Base-by-base conservation (phyloP, 2,113 vertebrate genomes). In the Ovis canadensis region DNA sequence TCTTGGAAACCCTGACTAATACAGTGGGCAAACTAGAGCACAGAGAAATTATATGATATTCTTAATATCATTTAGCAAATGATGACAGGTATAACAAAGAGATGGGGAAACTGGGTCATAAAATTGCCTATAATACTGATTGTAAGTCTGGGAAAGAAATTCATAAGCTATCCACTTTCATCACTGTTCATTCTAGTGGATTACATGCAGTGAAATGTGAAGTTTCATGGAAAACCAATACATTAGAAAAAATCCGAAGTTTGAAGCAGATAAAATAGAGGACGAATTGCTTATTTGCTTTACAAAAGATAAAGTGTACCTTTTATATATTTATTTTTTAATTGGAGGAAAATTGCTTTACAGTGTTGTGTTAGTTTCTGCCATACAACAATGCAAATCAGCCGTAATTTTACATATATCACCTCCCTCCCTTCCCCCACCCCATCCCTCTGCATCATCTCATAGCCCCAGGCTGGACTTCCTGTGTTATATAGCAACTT, bases 81-180 rank as follows among this genome's bases (percentile, higher is more conserved):
- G 10, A 19, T 45, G 43, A 25, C n/a, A 93, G 23, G 1, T 91
- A 48, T 48, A 57, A 64, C 31, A 59, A 16, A 97, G 74, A 95
- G 31, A 74, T 71, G 29, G 25, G 48, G 40, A 91, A 97, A 71
- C 8, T 33, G 10, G 50, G 43, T 67, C 48, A 89, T 54, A 94
- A 60, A 95, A 36, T 94, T 95, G 54, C 48, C 71, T 59, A 90
- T 91, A 92, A 90, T 94, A 90, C 60, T 31, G 59, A 64, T 78
- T 95, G 77, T 43, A 94, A 86, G 40, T 7, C 33, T 25, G 21
- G 10, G 59, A 92, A 93, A 77, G 43, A 81, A 96, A 96, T 89
- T 60, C n/a, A 52, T 83, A 45, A 94, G 57, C 31, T 74, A 91
- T 88, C n/a, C 48, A 29, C 36, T 88, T 93, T 17, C 48, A 91